Conservation (phyloP, 2,888 invertebrate species). For the Harpalus rubripes region DNA sequence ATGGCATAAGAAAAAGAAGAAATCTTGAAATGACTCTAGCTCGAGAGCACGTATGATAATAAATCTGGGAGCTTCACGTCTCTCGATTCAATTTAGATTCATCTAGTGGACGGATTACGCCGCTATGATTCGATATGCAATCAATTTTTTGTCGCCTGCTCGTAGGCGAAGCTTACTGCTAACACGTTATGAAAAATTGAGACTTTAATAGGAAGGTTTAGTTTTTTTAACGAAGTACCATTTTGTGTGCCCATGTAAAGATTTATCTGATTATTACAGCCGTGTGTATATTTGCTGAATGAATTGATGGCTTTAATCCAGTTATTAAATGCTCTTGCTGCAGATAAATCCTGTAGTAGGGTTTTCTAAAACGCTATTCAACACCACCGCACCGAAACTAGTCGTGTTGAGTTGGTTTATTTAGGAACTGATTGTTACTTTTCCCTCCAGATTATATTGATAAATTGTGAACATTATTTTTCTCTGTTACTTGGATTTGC, state of each 20-base stretch:
- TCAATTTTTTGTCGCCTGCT: constrained; percentile 60
- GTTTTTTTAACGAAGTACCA: constrained; percentile 53
- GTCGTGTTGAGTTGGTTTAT: constrained; percentile 6
- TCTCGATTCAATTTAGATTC: constrained; percentile 71
- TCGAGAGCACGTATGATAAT: constrained; percentile 9
- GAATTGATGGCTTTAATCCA: constrained; percentile 56
- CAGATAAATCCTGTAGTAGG: constrained; percentile 31
- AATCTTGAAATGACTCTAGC: constrained; percentile 2
- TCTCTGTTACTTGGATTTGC: not conserved
- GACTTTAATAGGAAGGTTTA: constrained; percentile 58
- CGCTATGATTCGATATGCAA: constrained; percentile 65
- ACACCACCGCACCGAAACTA: not conserved
- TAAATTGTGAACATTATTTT: constrained; percentile 19
- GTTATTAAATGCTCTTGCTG: constrained; percentile 54
- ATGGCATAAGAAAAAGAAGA: not conserved
- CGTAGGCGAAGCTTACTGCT: constrained; percentile 46
- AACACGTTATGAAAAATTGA: constrained; percentile 59
- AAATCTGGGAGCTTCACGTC: constrained; percentile 57
- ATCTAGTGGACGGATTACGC: constrained; percentile 70
- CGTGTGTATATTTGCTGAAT: constrained; percentile 54
- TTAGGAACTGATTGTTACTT: constrained; percentile 21
- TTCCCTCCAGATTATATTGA: constrained; percentile 11
- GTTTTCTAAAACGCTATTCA: constrained; percentile 5
- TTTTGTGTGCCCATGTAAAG: constrained; percentile 51
- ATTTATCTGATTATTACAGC: constrained; percentile 55